A percentile compares a stretch with the other conserved stretches of the same genome.
phyloP scores from a whole-genome alignment of 2,113 vertebrate species.

The Mystacornis crossleyi region DNA sequence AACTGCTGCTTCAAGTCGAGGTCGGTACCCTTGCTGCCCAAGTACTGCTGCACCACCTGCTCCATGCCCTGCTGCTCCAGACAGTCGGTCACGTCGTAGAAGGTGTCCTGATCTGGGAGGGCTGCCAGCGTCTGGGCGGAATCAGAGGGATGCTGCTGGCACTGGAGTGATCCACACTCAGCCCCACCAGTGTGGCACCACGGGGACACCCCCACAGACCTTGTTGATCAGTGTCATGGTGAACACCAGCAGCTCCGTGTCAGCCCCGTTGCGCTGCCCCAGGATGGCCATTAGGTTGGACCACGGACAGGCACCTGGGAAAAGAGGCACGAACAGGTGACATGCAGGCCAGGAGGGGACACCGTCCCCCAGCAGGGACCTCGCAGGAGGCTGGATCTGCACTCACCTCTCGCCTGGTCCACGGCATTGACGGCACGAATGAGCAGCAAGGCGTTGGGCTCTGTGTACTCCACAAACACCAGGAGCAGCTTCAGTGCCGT shows the following conservation, averaged over 20 bases:
- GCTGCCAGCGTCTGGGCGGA: conserved; percentile 82
- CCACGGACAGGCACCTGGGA: conserved; percentile 82
- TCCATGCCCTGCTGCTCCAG: conserved; percentile 95
- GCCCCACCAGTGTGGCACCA: not conserved
- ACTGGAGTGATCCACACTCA: not conserved
- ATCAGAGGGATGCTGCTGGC: not conserved
- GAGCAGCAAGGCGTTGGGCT: conserved; percentile 86
- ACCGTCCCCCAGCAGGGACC: accelerated
- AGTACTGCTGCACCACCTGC: conserved; percentile 80
- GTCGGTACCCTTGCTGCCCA: conserved; percentile 78
- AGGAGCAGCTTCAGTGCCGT: conserved; percentile 93
- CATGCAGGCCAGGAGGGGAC: accelerated
- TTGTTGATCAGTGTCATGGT: conserved; percentile 94
- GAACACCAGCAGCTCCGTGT: conserved; percentile 88
- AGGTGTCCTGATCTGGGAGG: conserved; percentile 95
- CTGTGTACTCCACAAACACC: conserved; percentile 93
- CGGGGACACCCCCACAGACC: conserved; percentile 48
- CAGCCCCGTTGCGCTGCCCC: conserved; percentile 84
- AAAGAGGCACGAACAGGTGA: accelerated
- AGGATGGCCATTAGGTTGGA: conserved; percentile 85
- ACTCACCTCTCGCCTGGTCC: conserved; percentile 82
- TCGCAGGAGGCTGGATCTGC: accelerated
- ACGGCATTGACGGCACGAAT: conserved; percentile 84
- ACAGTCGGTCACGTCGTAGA: conserved; percentile 92
- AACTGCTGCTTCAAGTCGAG: conserved; percentile 87